Percentiles rank a stretch among this genome's conserved stretches.
Evolutionary conservation across 1,140 invertebrate genomes (phyloP).

Genomic region (Aphelenchoides besseyi): DNA sequence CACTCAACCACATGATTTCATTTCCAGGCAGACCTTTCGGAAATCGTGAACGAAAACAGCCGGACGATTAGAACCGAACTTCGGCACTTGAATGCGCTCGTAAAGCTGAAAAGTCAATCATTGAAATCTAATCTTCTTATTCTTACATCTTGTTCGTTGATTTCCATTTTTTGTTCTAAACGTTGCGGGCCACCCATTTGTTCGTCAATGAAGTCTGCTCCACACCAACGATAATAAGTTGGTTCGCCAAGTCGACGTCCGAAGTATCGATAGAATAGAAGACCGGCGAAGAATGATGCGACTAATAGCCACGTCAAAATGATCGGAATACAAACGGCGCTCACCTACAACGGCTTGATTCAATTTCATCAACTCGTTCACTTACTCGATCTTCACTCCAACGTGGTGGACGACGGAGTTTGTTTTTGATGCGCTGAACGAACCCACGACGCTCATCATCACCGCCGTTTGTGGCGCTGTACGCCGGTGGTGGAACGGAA

Average conservation of each 20-base stretch:
- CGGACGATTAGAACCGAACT: constrained; percentile 61
- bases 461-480: not conserved
- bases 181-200: constrained; percentile 52
- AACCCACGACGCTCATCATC: not conserved
- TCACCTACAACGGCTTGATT: not conserved
- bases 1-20: not conserved
- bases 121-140: not conserved
- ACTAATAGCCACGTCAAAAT: constrained; percentile 30
- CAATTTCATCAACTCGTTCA: not conserved
- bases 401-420: not conserved
- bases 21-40: constrained; percentile 49
- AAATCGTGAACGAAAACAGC: constrained; percentile 64
- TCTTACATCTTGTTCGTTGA: constrained; percentile 34
- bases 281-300: constrained; percentile 33
- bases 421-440: not conserved
- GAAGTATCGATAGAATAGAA: constrained; percentile 34
- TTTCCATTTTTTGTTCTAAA: constrained; percentile 59
- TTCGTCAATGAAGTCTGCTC: constrained; percentile 27
- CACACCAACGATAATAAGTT: constrained; percentile 30
- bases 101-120: constrained; percentile 42
- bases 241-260: constrained; percentile 21
- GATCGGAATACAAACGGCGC: constrained; percentile 23
- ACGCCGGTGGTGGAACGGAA: not conserved
- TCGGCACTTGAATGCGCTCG: constrained; percentile 63
- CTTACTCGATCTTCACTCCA: constrained; percentile 15